Base-by-base conservation (phyloP, 2,888 invertebrate genomes). In the Oligia fasciuncula region DNA sequence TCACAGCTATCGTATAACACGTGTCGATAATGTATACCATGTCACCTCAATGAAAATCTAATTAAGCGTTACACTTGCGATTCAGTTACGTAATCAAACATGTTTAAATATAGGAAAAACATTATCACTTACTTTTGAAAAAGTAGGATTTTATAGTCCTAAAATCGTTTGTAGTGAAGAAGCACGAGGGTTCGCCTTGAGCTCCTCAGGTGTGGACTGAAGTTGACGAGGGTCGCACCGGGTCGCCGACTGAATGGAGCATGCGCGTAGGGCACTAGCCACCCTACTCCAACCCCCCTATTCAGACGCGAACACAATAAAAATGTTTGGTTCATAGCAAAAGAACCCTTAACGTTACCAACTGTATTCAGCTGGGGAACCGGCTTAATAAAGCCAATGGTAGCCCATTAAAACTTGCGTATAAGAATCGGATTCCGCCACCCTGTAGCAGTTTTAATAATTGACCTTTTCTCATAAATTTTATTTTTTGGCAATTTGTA, bases 71-170 rank as follows among this genome's bases (percentile, higher is more conserved):
- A 76, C 68, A 76, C 73, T 73, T 74, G 29, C n/a, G n/a, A 76
- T 49, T 43, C 11, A 62, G 6, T 76, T 71, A 85, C 43, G 29
- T 75, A 57, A 73, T 72, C 35, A 63, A 73, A 68, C 35, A 85
- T 70, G 23, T 57, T n/a, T 60, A 43, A 54, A n/a, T 71, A 74
- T 14, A 75, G 6, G 19, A 68, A 63, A 74, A 76, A 73, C 40
- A 5, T 60, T 46, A 62, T 51, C 90, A 96, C 96, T 96, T 93
- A 96, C 96, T 96, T 95, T 93, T 88, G 89, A 92, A 92, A 92
- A 93, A 91, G 90, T 94, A 95, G 95, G 96, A 94, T 95, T 95
- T 94, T 95, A 93, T 93, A 92, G 94, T 95, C 95, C 96, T 94
- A 91, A 91, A 87, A 90, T 88, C 88, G 88, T 87, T 85, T 87